These are phyloP conservation scores for Pachypanchax playfairii DNA, from an alignment of 2,113 vertebrate species.

Conservation along the genomic window DNA sequence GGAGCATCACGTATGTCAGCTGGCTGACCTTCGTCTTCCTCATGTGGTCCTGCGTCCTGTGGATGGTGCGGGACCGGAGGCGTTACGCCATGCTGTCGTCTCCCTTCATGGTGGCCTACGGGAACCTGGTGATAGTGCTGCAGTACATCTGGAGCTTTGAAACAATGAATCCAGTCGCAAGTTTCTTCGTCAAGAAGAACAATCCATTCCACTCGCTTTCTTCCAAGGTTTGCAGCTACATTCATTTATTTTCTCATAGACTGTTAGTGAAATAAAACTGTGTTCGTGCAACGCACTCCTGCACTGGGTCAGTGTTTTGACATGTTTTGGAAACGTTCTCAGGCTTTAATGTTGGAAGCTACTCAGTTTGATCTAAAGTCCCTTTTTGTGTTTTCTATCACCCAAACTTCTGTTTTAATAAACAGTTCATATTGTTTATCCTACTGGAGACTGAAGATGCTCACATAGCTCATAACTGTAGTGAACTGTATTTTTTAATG, in stretches of 20 bases:
- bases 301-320: constrained; percentile 33
- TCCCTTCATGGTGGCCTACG: constrained; percentile 96
- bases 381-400: background rate
- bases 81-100: constrained; percentile 96
- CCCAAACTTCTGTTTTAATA: background rate
- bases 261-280: background rate
- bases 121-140: constrained; percentile 88
- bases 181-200: constrained; percentile 83
- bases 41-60: constrained; percentile 94
- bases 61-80: constrained; percentile 95
- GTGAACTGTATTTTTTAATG: constrained; percentile 5
- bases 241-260: background rate
- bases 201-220: constrained; percentile 85
- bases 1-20: constrained; percentile 99
- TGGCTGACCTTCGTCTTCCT: constrained; percentile 96
- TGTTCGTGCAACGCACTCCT: constrained; percentile 7
- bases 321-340: constrained; percentile 40
- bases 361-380: constrained; percentile 11
- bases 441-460: background rate
- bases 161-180: constrained; percentile 73
- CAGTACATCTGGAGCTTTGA: constrained; percentile 97
- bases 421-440: constrained; percentile 6
- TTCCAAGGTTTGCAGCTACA: constrained; percentile 83
- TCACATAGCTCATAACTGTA: constrained; percentile 14
- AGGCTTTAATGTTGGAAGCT: constrained; percentile 19